Evolutionary conservation across 2,113 vertebrate genomes (phyloP).

Genomic region (Tonatia bakeri): DNA sequence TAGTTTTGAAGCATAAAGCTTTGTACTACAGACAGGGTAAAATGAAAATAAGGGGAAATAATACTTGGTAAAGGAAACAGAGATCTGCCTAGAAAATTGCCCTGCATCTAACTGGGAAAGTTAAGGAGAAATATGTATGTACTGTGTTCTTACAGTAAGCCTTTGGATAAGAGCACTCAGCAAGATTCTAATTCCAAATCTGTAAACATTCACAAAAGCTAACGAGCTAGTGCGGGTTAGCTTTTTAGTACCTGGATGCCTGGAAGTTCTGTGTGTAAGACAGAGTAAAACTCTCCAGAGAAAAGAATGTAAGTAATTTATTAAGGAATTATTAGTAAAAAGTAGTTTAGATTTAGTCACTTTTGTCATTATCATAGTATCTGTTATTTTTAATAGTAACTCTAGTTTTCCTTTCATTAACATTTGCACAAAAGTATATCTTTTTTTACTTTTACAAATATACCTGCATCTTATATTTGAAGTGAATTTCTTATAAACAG

Average conservation of each 20-base stretch:
- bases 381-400: background rate
- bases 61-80: background rate
- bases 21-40: background rate
- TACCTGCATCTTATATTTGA: background rate
- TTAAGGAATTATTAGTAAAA: constrained; percentile 23
- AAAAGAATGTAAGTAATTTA: background rate
- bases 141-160: background rate
- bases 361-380: background rate
- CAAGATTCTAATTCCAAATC: constrained; percentile 6
- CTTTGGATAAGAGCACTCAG: background rate
- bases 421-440: background rate
- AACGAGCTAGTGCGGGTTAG: background rate
- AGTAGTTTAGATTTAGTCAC: background rate
- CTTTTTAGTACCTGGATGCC: background rate
- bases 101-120: background rate
- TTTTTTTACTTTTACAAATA: background rate
- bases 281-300: background rate
- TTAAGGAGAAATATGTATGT: background rate
- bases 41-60: background rate
- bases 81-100: background rate
- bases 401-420: background rate
- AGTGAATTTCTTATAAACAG: background rate
- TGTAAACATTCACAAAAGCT: background rate
- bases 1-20: background rate
- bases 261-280: background rate